These are phyloP conservation scores for Teleogryllus occipitalis DNA, from an alignment of 1,140 invertebrate species.

Conservation along the genomic window DNA sequence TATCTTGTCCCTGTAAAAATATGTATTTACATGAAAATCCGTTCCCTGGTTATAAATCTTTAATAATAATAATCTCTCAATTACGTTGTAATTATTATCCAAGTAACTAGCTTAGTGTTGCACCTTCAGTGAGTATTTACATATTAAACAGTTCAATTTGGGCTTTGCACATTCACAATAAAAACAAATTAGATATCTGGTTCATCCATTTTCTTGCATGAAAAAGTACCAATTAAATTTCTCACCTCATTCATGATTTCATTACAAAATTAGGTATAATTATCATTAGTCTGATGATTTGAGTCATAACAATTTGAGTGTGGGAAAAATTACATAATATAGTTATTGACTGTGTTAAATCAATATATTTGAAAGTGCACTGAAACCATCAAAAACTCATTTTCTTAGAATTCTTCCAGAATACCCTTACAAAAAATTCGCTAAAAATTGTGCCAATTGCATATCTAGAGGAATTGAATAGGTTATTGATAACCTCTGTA, in stretches of 20 bases:
- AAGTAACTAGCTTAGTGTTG: too few relatives aligned
- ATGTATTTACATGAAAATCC: too few relatives aligned
- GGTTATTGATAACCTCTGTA: too few relatives aligned
- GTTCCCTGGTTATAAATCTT: too few relatives aligned
- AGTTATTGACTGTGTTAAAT: neutral
- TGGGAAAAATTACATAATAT: neutral
- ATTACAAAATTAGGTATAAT: neutral
- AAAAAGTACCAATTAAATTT: neutral
- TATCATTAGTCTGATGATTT: neutral
- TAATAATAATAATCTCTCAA: too few relatives aligned
- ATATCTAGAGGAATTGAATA: neutral
- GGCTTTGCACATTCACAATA: too few relatives aligned
- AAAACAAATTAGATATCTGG: too few relatives aligned
- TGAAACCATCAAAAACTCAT: neutral
- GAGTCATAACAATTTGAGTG: neutral
- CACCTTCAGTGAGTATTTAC: too few relatives aligned
- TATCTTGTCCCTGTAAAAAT: too few relatives aligned
- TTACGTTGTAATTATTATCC: too few relatives aligned
- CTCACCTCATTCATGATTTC: neutral
- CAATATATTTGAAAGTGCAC: neutral
- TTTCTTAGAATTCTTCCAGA: neutral
- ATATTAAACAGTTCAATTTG: too few relatives aligned
- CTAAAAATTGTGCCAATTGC: neutral
- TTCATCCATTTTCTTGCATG: too few relatives aligned
- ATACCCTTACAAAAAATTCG: neutral